These are phyloP conservation scores for Cotesia glomerata DNA, from an alignment of 1,140 invertebrate genomes.

Conservation along the genomic window DNA sequence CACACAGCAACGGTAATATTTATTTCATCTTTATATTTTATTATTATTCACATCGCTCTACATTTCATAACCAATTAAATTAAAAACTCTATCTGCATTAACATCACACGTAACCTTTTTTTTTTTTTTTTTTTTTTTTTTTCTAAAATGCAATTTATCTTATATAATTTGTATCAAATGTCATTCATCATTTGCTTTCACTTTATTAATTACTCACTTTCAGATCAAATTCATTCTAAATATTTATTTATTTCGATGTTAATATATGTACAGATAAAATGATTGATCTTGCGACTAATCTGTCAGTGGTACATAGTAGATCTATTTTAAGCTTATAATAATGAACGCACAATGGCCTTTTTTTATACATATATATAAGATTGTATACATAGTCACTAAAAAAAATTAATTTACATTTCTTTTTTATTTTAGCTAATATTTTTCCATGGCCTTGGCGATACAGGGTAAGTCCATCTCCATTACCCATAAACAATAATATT, in stretches of 20 bases:
- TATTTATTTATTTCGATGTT: no score
- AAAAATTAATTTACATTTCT: slow-evolving; percentile 6
- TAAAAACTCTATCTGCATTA: slow-evolving; percentile 21
- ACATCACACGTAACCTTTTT: background rate
- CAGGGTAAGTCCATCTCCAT: slow-evolving; percentile 57
- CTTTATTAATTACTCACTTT: no score
- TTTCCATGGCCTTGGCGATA: slow-evolving; percentile 66
- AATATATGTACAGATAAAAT: no score
- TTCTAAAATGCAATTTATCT: background rate
- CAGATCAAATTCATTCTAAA: background rate
- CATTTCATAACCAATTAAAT: slow-evolving; percentile 23
- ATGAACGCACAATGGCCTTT: background rate
- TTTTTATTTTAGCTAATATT: slow-evolving; percentile 63
- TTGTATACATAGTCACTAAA: background rate
- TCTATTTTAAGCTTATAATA: background rate
- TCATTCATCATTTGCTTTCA: background rate
- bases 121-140: background rate
- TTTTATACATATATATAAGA: background rate
- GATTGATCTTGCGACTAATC: no score
- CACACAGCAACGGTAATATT: slow-evolving; percentile 78
- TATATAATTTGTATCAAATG: slow-evolving; percentile 30
- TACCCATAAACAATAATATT: background rate
- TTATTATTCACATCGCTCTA: slow-evolving; percentile 36
- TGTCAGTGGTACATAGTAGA: no score
- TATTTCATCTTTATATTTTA: slow-evolving; percentile 21